These are phyloP conservation scores for Thaleichthys pacificus DNA, from an alignment of 2,797 vertebrate species.

Conservation along the genomic window DNA sequence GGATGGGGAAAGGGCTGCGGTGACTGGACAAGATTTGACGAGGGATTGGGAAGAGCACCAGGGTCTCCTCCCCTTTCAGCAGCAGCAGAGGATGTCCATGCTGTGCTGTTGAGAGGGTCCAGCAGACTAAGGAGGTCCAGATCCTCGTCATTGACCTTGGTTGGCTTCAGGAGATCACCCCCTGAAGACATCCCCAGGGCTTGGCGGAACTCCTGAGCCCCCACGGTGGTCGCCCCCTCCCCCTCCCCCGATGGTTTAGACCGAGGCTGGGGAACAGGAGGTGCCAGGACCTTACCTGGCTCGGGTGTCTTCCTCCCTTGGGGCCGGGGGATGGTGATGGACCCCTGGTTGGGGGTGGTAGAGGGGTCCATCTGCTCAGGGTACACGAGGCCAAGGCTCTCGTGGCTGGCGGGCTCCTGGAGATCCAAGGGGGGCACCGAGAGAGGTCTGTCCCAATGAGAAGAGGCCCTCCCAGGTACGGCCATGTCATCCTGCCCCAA, in stretches of 20 bases:
- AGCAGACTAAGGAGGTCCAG: conserved; percentile 86
- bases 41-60: conserved; percentile 36
- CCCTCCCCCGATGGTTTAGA: conserved; percentile 49
- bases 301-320: conserved; percentile 91
- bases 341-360: conserved; percentile 58
- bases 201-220: conserved; percentile 72
- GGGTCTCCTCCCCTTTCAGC: conserved; percentile 46
- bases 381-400: conserved; percentile 39
- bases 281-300: conserved; percentile 82
- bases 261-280: conserved; percentile 71
- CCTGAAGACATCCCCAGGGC: conserved; percentile 60
- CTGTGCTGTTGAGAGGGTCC: conserved; percentile 79
- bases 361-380: conserved; percentile 61
- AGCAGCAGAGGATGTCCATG: conserved; percentile 38
- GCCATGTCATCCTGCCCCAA: conserved; percentile 77
- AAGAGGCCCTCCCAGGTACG: conserved; percentile 66
- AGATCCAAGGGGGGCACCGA: conserved; percentile 60
- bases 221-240: conserved; percentile 63
- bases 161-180: conserved; percentile 75
- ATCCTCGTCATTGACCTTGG: conserved; percentile 56
- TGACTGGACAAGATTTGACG: conserved; percentile 63
- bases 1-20: conserved; percentile 73
- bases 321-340: conserved; percentile 91
- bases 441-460: conserved; percentile 70
- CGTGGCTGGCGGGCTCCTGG: conserved; percentile 56